phyloP scores from a whole-genome alignment of 2,888 invertebrate species.

The Scrobipalpa costella region DNA sequence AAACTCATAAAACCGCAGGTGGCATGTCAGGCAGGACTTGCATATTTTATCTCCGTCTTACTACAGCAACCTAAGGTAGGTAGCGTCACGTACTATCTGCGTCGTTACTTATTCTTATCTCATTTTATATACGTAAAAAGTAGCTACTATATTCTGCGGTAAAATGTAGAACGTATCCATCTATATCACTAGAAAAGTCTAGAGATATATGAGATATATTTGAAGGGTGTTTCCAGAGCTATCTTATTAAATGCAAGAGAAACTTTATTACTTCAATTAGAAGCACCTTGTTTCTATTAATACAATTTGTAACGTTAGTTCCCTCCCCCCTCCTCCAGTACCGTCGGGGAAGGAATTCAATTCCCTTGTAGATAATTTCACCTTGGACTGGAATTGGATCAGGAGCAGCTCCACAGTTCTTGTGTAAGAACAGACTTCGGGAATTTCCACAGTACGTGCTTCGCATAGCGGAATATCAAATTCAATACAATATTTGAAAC shows the following conservation, averaged over 20 bases:
- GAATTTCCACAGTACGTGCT: slow-evolving; percentile 5
- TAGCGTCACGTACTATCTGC: background rate
- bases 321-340: too few relatives aligned
- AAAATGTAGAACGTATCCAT: too few relatives aligned
- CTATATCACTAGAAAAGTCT: too few relatives aligned
- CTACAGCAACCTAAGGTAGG: background rate
- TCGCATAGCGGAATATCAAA: slow-evolving; percentile 1
- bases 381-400: slow-evolving; percentile 15
- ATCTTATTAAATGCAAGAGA: too few relatives aligned
- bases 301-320: background rate
- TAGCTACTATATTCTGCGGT: background rate
- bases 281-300: background rate
- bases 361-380: slow-evolving; percentile 12
- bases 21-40: background rate
- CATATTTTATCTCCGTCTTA: background rate
- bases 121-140: background rate
- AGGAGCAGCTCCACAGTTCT: slow-evolving; percentile 1
- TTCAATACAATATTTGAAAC: background rate
- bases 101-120: background rate
- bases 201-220: too few relatives aligned
- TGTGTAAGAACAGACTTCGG: slow-evolving; percentile 3
- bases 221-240: too few relatives aligned
- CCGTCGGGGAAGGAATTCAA: background rate
- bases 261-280: background rate
- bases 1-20: too few relatives aligned